Conservation (phyloP, 2,888 invertebrate species). For the Drosophila helvetica region DNA sequence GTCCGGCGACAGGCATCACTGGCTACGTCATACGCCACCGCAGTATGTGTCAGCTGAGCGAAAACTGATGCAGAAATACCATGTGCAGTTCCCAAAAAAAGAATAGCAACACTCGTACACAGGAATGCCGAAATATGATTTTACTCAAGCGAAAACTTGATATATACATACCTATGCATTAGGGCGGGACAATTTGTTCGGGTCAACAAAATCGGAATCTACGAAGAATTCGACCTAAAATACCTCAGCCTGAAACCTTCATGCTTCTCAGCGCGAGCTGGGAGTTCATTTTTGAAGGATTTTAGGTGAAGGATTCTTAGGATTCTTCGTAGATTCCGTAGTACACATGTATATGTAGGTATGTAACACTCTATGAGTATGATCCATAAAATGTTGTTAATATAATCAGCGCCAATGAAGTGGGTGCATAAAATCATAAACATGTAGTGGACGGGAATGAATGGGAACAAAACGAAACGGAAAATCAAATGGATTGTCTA, state of each 20-base stretch:
- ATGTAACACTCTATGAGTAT: neutral
- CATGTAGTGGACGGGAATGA: neutral
- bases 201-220: too few species aligned
- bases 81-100: constrained; percentile 8
- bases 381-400: constrained; percentile 10
- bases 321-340: too few species aligned
- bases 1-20: constrained; percentile 61
- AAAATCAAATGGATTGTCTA: too few species aligned
- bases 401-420: constrained; percentile 19
- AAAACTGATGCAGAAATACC: constrained; percentile 27
- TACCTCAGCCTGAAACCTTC: too few species aligned
- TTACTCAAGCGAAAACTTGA: constrained; percentile 6
- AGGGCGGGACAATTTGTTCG: too few species aligned
- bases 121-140: neutral
- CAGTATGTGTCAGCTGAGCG: constrained; percentile 37
- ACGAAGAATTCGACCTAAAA: too few species aligned
- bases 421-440: neutral
- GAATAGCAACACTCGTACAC: neutral
- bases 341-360: neutral
- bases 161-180: neutral
- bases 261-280: too few species aligned
- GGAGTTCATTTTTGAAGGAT: too few species aligned
- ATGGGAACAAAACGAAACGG: neutral
- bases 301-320: too few species aligned
- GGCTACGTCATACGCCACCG: constrained; percentile 25